Evolutionary conservation across 2,113 vertebrate genomes (phyloP), one percentile per base, ranked within the genome.

Genomic region (Sinocyclocheilus rhinocerous): DNA sequence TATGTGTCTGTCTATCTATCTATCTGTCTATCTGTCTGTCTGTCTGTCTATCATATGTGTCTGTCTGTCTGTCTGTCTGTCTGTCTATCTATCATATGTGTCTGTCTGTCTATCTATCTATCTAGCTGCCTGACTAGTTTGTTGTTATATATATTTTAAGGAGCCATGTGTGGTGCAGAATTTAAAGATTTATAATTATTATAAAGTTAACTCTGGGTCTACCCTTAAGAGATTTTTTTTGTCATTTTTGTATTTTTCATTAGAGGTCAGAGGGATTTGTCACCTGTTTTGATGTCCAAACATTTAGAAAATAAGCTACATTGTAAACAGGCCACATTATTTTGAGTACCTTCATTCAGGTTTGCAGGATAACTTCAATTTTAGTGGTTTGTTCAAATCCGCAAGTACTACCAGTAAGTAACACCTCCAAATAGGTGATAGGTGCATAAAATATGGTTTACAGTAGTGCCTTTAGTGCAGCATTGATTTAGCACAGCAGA

Each of bases 381-480:
- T 55, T 4, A 76, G 42, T 29, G 15, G 26, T 55, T 20, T 22
- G 33, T 79, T 59, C 10, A 20, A 61, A 39, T 59, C 33, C 16
- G 1, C 36, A 42, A 61, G 57, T 36, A 52, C 42, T 16, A 80
- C 6, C 22, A 61, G n/a, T 7, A 15, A 69, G 69, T 24, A 26
- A 36, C 18, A 52, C 42, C 24, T 33, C 10, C 26, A 36, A 52
- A 82, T 20, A 13, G n/a, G 42, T 82, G 20, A 33, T 63, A 15
- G 1, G 1, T 4, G 6, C 26, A 29, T 52, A 36, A 69, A 6
- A 65, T 39, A 65, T 67, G 11, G 12, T 67, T 29, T 67, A 52
- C 80, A 82, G 80, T 52, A 69, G 63, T 69, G 36, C 61, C 39
- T 48, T 18, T 67, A 65, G 39, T 63, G 63, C 42, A 22, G 39